Evolutionary conservation across 2,113 vertebrate genomes (phyloP), one percentile per base, ranked within the genome.

Genomic region (Miniopterus natalensis): DNA sequence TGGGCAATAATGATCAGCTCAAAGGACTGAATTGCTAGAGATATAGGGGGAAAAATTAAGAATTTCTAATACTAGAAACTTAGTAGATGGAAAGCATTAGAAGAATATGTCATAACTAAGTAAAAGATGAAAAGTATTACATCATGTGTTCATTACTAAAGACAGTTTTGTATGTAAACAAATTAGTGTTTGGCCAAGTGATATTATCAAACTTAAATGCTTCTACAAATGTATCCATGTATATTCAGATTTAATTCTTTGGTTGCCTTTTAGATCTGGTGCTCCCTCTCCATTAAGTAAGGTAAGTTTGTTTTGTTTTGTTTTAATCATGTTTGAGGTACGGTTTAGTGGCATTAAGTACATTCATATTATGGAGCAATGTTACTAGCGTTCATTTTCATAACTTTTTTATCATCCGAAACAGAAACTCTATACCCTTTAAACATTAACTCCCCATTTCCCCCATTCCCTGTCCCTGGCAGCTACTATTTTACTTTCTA

Each of bases 211-310:
- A 92, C 21, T 70, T 85, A 70, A 80, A 31, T 74, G 77, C 23
- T 88, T 81, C 40, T 80, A 20, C 25, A 91, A 42, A 90, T 66
- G 4, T 68, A 27, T 92, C 88, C 36, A 36, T 40, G 6, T 83
- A 8, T 95, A 63, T 85, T 98, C 95, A 83, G n/a, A 1, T 70
- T 95, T 95, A 79, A n/a, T 42, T 78, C 87, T 97, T 92, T 53
- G 36, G 1, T 97, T 97, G 66, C 84, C 61, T 90, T 93, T 86
- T 98, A 99, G 99, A 97, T 99, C 99, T 98, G 99, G 98, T 85
- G 98, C 98, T 98, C 98, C 98, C 96, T 99, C 99, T 96, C 99
- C 99, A 88, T 94, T 99, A 96, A 98, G 98, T 97, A 99, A 99
- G 98, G 99, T 99, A 98, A 98, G 96, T 92, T 66, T 78, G 27